Evolutionary conservation across 2,113 vertebrate species (phyloP).

Genomic region (Sylvietta virens): DNA sequence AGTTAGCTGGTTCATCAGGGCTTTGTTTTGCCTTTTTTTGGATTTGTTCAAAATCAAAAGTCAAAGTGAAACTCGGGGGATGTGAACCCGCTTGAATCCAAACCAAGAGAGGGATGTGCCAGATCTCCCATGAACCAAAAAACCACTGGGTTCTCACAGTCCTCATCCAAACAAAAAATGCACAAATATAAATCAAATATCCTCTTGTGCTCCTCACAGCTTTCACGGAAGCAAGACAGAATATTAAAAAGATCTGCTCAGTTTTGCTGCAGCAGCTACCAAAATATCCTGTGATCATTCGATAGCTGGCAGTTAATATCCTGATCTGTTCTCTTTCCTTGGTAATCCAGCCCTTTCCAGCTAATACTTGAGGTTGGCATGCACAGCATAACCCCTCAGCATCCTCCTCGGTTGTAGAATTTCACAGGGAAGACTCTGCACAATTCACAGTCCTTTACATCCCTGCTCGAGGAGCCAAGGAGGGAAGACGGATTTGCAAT

Average conservation of each 20-base stretch:
- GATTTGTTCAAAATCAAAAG: constrained; percentile 38
- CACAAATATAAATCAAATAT: constrained; percentile 41
- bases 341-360: constrained; percentile 7
- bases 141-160: constrained; percentile 53
- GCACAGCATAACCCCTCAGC: neutral
- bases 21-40: constrained; percentile 30
- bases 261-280: constrained; percentile 14
- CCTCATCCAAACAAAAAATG: constrained; percentile 17
- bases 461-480: neutral
- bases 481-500: constrained; percentile 24
- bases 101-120: neutral
- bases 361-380: neutral
- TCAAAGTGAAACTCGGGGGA: constrained; percentile 53
- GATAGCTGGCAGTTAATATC: constrained; percentile 57
- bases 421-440: neutral
- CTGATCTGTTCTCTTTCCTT: constrained; percentile 39
- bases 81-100: constrained; percentile 57
- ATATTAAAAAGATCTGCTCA: constrained; percentile 39
- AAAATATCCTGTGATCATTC: constrained; percentile 50
- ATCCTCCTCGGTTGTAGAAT: neutral
- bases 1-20: neutral
- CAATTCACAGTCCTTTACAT: constrained; percentile 1
- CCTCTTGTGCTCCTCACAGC: neutral
- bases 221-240: neutral
- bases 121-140: constrained; percentile 56